A percentile compares a stretch with the other conserved stretches of the same genome.
These are phyloP conservation scores for Drosophila parabipectinata DNA, from an alignment of 1,140 invertebrate species.

Conservation along the genomic window DNA sequence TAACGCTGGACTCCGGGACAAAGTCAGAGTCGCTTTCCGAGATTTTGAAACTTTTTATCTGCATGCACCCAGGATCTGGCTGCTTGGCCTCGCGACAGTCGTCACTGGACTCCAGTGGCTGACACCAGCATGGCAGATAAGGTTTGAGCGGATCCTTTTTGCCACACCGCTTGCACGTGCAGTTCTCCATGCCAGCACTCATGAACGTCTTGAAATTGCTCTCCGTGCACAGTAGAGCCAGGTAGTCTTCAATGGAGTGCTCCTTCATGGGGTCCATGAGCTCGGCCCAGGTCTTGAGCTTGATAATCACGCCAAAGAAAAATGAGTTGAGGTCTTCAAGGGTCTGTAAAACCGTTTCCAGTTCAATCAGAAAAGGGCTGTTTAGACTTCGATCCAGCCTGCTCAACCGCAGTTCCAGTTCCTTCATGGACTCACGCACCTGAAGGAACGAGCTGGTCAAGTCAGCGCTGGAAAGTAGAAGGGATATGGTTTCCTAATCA, in stretches of 20 bases:
- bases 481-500: background rate
- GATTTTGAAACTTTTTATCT: background rate
- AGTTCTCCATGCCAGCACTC: constrained; percentile 45
- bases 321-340: constrained; percentile 58
- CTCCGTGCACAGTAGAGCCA: constrained; percentile 39
- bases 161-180: constrained; percentile 64
- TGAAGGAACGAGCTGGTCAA: constrained; percentile 5
- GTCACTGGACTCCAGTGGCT: constrained; percentile 19
- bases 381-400: constrained; percentile 46
- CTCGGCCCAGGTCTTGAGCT: constrained; percentile 59
- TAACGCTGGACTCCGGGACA: constrained; percentile 17
- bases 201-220: constrained; percentile 52
- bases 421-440: constrained; percentile 34
- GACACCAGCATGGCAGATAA: constrained; percentile 61
- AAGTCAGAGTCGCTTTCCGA: constrained; percentile 21
- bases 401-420: constrained; percentile 38
- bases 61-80: background rate
- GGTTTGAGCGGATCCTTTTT: constrained; percentile 56
- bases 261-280: constrained; percentile 62
- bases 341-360: constrained; percentile 40
- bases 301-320: constrained; percentile 58
- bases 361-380: constrained; percentile 33
- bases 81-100: constrained; percentile 2
- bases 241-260: constrained; percentile 64
- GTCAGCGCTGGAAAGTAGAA: background rate